phyloP scores from a whole-genome alignment of 2,888 invertebrate genomes.

The Lasius platythorax region DNA sequence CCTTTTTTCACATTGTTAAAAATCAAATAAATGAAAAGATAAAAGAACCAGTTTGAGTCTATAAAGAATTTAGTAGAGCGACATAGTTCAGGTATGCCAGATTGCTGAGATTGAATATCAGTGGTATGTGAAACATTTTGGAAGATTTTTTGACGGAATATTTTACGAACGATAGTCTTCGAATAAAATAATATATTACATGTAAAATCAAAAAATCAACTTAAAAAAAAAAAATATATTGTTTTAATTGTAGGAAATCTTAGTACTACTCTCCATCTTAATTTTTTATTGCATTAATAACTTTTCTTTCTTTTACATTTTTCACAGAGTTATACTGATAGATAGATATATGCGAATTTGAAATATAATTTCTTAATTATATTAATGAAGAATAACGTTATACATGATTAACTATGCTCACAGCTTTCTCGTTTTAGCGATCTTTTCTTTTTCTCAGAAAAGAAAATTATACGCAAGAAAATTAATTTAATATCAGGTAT shows the following conservation, averaged over 20 bases:
- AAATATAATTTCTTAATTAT: neutral
- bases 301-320: neutral
- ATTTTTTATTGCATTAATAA: neutral
- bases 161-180: neutral
- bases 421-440: neutral
- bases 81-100: neutral
- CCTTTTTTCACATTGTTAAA: neutral
- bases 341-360: neutral
- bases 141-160: neutral
- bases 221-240: neutral
- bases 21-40: neutral
- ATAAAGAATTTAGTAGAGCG: neutral
- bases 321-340: neutral
- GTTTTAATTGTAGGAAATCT: neutral
- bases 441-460: slow-evolving; percentile 12
- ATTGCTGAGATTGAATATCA: neutral
- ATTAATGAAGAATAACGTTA: neutral
- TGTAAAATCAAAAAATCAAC: neutral
- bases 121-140: neutral
- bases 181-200: neutral
- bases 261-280: neutral
- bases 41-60: neutral
- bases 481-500: slow-evolving; percentile 20
- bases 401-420: neutral
- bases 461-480: neutral